Evolutionary conservation across 2,888 invertebrate genomes (phyloP), one percentile per base, ranked within the genome.

Genomic region (Helobdella robusta): DNA sequence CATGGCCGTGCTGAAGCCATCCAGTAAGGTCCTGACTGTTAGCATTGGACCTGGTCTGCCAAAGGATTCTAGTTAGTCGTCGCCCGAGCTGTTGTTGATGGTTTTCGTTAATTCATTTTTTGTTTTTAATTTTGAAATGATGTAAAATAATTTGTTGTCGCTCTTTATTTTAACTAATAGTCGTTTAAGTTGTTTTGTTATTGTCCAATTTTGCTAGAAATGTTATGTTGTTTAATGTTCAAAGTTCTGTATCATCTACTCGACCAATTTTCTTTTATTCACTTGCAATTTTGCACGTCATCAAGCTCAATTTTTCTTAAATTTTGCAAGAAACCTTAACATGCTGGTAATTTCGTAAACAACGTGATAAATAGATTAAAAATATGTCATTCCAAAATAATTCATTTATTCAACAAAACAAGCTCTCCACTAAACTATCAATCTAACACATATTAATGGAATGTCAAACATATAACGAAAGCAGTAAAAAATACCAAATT

Each of bases 11-110:
- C 73, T 84, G n/a, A 84, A 82, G 70, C 69, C 82, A 0, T 81
- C 80, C 44, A 83, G 84, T 5, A 85, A 85, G 76, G 78, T 81
- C 3, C 77, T 85, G 23, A 82, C 77, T 30, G 82, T 86, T 46
- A 79, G 76, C 59, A 83, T 86, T 65, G 84, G 83, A 0, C 80
- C 81, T 20, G 86, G 86, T 46, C 75, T 85, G 25, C 68, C 71
- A 5, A 69, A 69, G 56, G 66, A 69, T 56, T 68, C 71, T 8
- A 52, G 72, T 72, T 23, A 69, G 69, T n/a, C n/a, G n/a, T n/a
- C n/a, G n/a, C n/a, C n/a, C n/a, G n/a, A n/a, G n/a, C n/a, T 66
- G 15, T 11, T 44, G 44, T 15, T 44, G 44, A 15, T 44, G 15
- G 18, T 44, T 18, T 15, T 44, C 44, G 18, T 44, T 23, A 52